A percentile compares a stretch with the other conserved stretches of the same genome.
Evolutionary conservation across 2,797 vertebrate species (phyloP).

Genomic region (Tangara arthus): DNA sequence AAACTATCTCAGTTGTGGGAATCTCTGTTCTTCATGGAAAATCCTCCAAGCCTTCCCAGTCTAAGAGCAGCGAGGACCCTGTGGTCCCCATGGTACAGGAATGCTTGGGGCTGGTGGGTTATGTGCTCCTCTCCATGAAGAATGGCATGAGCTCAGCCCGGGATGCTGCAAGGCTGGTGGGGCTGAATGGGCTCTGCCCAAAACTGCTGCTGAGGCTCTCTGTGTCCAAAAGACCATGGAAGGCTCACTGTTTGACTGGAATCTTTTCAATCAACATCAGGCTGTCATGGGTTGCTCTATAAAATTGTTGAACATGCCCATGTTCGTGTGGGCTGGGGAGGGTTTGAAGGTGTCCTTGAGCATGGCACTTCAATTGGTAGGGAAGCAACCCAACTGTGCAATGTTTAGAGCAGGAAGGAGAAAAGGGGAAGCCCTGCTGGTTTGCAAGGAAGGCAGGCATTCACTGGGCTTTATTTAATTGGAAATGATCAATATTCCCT

Average conservation of each 20-base stretch:
- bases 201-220: not conserved
- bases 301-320: rapidly evolving
- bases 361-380: rapidly evolving
- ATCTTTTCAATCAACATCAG: not conserved
- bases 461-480: not conserved
- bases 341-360: not conserved
- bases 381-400: not conserved
- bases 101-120: not conserved
- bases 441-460: not conserved
- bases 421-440: not conserved
- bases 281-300: not conserved
- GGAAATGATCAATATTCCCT: not conserved
- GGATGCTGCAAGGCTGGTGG: not conserved
- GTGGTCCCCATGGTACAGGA: rapidly evolving
- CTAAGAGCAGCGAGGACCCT: not conserved
- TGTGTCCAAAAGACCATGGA: not conserved
- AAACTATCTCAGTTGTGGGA: not conserved
- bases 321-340: not conserved
- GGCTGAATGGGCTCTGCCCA: rapidly evolving
- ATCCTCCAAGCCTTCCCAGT: not conserved
- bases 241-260: not conserved
- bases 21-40: not conserved
- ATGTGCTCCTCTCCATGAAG: rapidly evolving
- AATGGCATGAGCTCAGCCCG: not conserved
- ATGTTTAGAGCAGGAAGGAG: not conserved